Base-by-base conservation (phyloP, 2,113 vertebrate species). In the Melanerpes aurifrons region DNA sequence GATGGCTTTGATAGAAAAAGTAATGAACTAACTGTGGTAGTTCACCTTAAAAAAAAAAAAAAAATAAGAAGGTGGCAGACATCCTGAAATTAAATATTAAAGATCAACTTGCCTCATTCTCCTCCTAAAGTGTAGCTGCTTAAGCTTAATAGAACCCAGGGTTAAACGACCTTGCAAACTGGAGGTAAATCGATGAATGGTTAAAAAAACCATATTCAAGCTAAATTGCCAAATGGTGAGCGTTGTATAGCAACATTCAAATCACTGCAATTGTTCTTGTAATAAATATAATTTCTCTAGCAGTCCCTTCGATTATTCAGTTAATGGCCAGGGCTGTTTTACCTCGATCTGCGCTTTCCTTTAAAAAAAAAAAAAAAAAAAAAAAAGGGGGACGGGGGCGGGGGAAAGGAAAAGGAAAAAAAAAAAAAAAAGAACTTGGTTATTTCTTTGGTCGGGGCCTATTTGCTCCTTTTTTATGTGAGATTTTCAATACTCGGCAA, bases 381-480 rank as follows among this genome's bases (percentile, higher is more conserved):
- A 56, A 91, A 95, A 97, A 94, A 95, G 40, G 40, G 40, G 40
- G 40, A n/a, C n/a, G 40, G 40, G 40, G 40, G 40, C 10, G 40
- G 10, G 40, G 37, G 92, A 97, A 97, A 28, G 29, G 32, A 32
- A n/a, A 20, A 59, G 12, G 12, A 19, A 19, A 3, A 43, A 31
- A 43, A 40, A 20, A 56, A 37, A 58, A 91, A 95, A 97, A 96
- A 96, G 91, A 97, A 97, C 96, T 97, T 98, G 97, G 97, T 98
- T 98, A 98, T 98, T 98, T 98, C 97, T 98, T 98, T 98, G 96
- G 96, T 97, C 97, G 97, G 94, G 97, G 97, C 97, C 97, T 97
- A 98, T 98, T 98, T 98, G 97, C 97, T 98, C 97, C 98, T 98
- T 98, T 98, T 98, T 98, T 98, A 97, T 98, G 97, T 97, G 97